Evolutionary conservation across 2,113 vertebrate genomes (phyloP), one percentile per base, ranked within the genome.

Genomic region (Dromaius novaehollandiae): DNA sequence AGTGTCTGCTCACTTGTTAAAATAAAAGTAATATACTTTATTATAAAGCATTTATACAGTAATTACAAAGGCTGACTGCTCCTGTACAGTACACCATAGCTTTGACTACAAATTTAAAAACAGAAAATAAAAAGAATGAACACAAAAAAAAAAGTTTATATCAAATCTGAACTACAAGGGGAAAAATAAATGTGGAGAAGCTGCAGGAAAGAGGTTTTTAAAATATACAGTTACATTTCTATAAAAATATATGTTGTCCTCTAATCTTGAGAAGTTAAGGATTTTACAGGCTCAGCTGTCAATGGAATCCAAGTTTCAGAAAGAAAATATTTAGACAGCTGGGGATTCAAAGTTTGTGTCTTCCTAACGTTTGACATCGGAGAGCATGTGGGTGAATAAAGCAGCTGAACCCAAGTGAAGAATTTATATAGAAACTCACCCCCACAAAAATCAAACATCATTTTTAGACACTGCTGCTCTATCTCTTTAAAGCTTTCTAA

Each of bases 31-130:
- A 98, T 98, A 97, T 97, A 98, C 96, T 98, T 98, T 98, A 98
- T 98, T 97, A 97, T 97, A 98, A 98, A 98, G 98, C 98, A 98
- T 98, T 95, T 98, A 80, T 98, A 98, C 98, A 98, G 95, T 98
- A 98, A 97, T 98, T 98, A 98, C 98, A 98, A 95, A 97, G 96
- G 89, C 96, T 93, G 97, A 97, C 97, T 95, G 96, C 97, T 98
- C 97, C 98, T 98, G 97, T 97, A 98, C 98, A 98, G 96, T 97
- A 95, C 97, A 97, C 84, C 90, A 97, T 97, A 97, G 96, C 97
- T 97, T 94, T 60, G 86, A 89, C 96, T 96, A 97, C 93, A 98
- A 97, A 97, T 95, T 95, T 95, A 66, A 97, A 97, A 91, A 95
- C 82, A 86, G 81, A 95, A 97, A 79, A 93, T 95, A 96, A 96